Evolutionary conservation across 2,113 vertebrate genomes (phyloP).

Genomic region (Alethe diademata): DNA sequence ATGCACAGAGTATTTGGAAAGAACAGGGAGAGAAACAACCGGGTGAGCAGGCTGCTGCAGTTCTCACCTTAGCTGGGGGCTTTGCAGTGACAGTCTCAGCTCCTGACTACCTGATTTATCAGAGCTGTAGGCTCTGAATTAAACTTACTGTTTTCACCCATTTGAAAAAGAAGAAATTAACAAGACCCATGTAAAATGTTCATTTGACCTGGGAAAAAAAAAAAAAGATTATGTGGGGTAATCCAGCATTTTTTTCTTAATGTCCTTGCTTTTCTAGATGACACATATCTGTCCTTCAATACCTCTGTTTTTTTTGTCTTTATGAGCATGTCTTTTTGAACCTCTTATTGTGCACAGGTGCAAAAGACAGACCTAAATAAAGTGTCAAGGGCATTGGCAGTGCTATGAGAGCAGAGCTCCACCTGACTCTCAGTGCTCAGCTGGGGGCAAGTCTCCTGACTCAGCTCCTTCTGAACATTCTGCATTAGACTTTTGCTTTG

Average conservation of each 20-base stretch:
- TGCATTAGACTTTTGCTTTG: not conserved
- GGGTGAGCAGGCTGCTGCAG: not conserved
- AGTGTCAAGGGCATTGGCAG: not conserved
- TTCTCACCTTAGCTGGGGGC: not conserved
- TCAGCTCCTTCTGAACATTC: not conserved
- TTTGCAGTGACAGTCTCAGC: not conserved
- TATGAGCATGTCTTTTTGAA: not conserved
- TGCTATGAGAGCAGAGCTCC: not conserved
- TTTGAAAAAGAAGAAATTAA: not conserved
- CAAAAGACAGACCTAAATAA: not conserved
- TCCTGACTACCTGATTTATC: too few species aligned
- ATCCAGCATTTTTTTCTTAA: too few species aligned
- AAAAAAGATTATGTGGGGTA: not conserved
- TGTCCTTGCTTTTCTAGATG: not conserved
- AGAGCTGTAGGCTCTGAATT: not conserved
- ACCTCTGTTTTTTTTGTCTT: not conserved
- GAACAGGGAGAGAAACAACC: not conserved
- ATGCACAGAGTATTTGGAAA: not conserved
- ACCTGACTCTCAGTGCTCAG: accelerated
- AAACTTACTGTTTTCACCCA: not conserved
- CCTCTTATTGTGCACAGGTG: not conserved
- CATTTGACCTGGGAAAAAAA: not conserved
- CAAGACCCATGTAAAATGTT: not conserved
- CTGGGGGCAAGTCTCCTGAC: not conserved
- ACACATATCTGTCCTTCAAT: not conserved